phyloP scores from a whole-genome alignment of 2,797 vertebrate genomes.

The Ispidina lecontei region DNA sequence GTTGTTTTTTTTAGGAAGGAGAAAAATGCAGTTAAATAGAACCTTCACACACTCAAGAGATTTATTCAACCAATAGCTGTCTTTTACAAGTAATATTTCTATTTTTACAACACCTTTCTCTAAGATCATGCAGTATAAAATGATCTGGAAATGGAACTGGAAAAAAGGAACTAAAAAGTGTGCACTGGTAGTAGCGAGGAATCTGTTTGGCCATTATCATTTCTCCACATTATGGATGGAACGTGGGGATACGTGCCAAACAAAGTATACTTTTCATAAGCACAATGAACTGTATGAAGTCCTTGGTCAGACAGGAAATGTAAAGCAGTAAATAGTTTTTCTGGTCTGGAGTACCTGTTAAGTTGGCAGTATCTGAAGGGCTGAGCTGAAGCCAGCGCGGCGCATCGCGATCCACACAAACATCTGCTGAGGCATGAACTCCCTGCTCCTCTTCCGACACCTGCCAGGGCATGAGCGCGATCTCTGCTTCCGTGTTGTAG shows the following conservation, averaged over 20 bases:
- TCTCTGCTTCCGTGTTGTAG: constrained; percentile 86
- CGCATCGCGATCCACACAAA: constrained; percentile 82
- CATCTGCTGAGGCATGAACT: constrained; percentile 83
- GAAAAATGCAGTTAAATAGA: neutral
- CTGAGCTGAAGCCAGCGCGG: constrained; percentile 88
- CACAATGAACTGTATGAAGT: fast-evolving
- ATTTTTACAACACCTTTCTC: neutral
- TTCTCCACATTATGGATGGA: fast-evolving
- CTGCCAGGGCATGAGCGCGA: constrained; percentile 83
- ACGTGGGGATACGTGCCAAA: neutral
- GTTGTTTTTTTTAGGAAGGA: neutral
- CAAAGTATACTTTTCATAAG: neutral
- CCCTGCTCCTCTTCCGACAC: constrained; percentile 88
- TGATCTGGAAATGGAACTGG: neutral
- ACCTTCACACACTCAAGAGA: neutral
- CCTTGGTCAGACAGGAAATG: neutral
- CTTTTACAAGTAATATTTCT: neutral
- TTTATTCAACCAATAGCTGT: neutral
- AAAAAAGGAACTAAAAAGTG: neutral
- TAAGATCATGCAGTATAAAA: neutral
- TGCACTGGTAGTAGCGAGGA: neutral
- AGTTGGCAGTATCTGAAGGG: constrained; percentile 84
- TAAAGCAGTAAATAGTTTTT: neutral
- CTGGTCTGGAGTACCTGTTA: constrained; percentile 86
- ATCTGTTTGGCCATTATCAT: neutral